Evolutionary conservation across 1,140 invertebrate genomes (phyloP), one percentile per base, ranked within the genome.

Genomic region (Steinernema feltiae): DNA sequence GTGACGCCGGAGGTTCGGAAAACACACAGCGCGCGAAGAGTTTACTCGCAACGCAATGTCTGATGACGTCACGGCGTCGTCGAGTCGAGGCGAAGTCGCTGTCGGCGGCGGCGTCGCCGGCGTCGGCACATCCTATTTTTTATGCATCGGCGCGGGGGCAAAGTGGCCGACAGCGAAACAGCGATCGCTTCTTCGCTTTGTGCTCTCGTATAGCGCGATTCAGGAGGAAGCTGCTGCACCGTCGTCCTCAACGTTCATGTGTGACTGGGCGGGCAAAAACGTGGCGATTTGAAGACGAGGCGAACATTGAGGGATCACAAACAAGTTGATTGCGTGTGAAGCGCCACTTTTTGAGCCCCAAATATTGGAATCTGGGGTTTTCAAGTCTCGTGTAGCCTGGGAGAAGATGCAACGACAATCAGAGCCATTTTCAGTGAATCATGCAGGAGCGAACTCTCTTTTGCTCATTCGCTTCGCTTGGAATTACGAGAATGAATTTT

Each of bases 101-200:
- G 41, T 7, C 41, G 41, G 41, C 53, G 53, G 53, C 53, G 53
- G 53, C 24, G 53, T 3, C 15, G 24, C 7, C 35, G 7, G 24
- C 53, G 53, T 63, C 24, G 53, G 53, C 53, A 63, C 53, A 63
- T 63, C 53, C 53, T 63, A 63, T 63, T 63, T 63, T 63, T 63
- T 63, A 63, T 63, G 53, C 53, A 63, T 63, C 24, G 24, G 24
- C 12, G 53, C 53, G 53, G 53, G 53, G 53, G 53, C 53, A 63
- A 63, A 63, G 53, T 63, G 53, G 53, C 15, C 53, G 12, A 63
- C 53, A 27, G 18, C 35, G 7, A 41, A 41, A 63, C 53, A 17
- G 12, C 53, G 53, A 27, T 21, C 2, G 15, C 53, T 3, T 63
- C 53, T 63, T n/a, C n/a, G n/a, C n/a, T n/a, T n/a, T n/a, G n/a